Evolutionary conservation across 2,113 vertebrate species (phyloP), one percentile per base, ranked within the genome.

Genomic region (Megaceryle torquata): DNA sequence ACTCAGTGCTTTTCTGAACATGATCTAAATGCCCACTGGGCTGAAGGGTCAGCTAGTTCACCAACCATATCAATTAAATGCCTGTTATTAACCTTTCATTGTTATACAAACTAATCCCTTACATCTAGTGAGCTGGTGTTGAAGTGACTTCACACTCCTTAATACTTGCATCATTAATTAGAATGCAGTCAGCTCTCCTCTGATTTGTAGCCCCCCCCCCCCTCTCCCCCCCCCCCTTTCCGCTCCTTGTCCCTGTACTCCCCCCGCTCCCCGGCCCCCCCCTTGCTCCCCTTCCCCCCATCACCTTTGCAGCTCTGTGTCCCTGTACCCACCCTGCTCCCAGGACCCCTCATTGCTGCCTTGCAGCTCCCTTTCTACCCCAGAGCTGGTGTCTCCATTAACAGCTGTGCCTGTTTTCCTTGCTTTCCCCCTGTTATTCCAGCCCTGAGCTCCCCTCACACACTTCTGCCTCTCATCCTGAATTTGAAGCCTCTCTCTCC

Each of bases 51-150:
- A 95, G 61, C 69, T 70, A 84, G 90, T 92, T 96, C 93, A 91
- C 39, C 65, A 79, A 44, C 79, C 57, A 61, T 91, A 96, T 94
- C 91, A 95, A 94, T 94, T 95, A 91, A 93, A 92, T 54, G 74
- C 77, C 3, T 5, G 28, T 96, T 95, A 92, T 97, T 96, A 96
- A 83, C 61, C 77, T 95, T 94, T 86, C 86, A 84, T 94, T 94
- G 82, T 79, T 93, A 56, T 31, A 88, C 69, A 94, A 91, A 82
- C 69, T 86, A 96, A 92, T 95, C 86, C 88, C 81, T 92, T 84
- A 69, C 57, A 92, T 93, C 86, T 87, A 84, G 61, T 35, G 57
- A 94, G 83, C 72, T 74, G 86, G n/a, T 89, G 72, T n/a, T 71
- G 59, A 80, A 33, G 67, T 79, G 88, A 96, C 88, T 92, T 93